phyloP scores from a whole-genome alignment of 2,797 vertebrate genomes.

The Gobionotothen gibberifrons region DNA sequence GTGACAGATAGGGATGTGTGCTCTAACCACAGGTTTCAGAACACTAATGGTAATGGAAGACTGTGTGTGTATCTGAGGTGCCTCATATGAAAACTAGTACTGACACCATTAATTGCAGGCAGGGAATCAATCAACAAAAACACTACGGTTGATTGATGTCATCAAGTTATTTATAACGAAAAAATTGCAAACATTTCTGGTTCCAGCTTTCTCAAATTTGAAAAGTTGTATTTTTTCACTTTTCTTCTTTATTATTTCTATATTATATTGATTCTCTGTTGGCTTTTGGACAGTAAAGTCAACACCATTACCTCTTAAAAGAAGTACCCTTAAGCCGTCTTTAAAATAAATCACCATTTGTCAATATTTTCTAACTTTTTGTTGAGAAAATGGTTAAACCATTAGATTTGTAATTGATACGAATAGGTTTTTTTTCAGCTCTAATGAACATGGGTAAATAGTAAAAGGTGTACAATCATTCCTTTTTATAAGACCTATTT shows the following conservation, averaged over 20 bases:
- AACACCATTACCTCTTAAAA: not conserved
- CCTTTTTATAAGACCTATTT: not conserved
- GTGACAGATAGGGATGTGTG: not conserved
- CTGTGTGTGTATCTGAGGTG: not conserved
- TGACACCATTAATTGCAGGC: not conserved
- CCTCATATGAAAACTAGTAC: not conserved
- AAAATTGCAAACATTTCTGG: not conserved
- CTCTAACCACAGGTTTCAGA: not conserved
- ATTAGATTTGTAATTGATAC: not conserved
- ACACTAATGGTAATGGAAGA: too few relatives aligned
- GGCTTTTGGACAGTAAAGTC: not conserved
- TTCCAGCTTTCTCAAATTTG: not conserved
- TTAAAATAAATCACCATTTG: not conserved
- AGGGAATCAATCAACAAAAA: not conserved
- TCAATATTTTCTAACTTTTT: not conserved
- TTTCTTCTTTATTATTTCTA: too few relatives aligned
- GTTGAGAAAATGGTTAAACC: not conserved
- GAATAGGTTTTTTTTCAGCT: not conserved
- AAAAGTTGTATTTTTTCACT: not conserved
- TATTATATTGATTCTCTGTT: not conserved
- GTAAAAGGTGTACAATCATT: not conserved
- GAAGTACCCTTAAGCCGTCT: not conserved
- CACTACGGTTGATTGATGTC: not conserved
- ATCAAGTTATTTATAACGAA: not conserved
- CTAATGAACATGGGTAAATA: not conserved